phyloP scores from a whole-genome alignment of 2,888 invertebrate species.

The Calameuta pallipes region DNA sequence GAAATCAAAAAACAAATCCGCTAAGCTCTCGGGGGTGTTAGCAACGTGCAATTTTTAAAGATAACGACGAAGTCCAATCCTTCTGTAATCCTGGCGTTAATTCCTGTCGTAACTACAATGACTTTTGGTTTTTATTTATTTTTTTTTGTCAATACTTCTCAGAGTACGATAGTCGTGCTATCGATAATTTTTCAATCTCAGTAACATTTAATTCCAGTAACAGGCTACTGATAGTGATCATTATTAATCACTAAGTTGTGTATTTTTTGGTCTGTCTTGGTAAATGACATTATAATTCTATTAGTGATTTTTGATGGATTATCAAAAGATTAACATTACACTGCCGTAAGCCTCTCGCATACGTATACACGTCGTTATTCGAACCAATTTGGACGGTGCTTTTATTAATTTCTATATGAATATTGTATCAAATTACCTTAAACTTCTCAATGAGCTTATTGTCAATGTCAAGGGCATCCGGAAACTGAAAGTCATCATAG shows the following conservation, averaged over 20 bases:
- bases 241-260: neutral
- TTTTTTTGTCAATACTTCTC: neutral
- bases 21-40: neutral
- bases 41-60: neutral
- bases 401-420: neutral
- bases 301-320: neutral
- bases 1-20: neutral
- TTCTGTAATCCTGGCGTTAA: neutral
- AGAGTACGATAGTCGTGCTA: neutral
- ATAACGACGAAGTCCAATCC: neutral
- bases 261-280: neutral
- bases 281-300: neutral
- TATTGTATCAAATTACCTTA: conserved; percentile 24
- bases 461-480: conserved; percentile 33
- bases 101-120: neutral
- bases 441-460: conserved; percentile 35
- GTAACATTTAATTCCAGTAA: neutral
- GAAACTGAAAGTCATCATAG: conserved; percentile 29
- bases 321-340: neutral
- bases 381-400: neutral
- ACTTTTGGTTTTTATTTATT: neutral
- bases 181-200: neutral
- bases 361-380: conserved; percentile 1
- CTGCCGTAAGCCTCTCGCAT: neutral
- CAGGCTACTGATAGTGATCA: neutral